These are phyloP conservation scores for Neolamprologus modestus DNA, from an alignment of 2,113 vertebrate genomes.

Conservation along the genomic window DNA sequence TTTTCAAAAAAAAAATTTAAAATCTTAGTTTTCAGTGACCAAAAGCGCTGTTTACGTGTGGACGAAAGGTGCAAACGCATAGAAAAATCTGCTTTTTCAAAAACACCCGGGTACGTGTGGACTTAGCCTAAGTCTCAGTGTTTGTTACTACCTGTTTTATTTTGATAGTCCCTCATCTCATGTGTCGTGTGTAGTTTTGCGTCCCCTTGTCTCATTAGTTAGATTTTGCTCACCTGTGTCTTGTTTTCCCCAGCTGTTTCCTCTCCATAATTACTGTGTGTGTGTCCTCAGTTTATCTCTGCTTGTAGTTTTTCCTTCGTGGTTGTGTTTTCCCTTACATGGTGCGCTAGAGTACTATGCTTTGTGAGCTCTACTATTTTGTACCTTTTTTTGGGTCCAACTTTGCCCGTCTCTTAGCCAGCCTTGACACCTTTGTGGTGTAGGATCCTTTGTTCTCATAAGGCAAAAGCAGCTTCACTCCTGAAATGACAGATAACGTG, in stretches of 20 bases:
- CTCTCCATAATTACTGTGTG: background rate
- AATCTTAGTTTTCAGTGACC: too few species aligned
- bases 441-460: background rate
- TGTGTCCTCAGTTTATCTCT: background rate
- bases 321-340: background rate
- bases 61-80: too few species aligned
- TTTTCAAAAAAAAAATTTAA: too few species aligned
- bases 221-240: background rate
- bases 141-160: background rate
- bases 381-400: background rate
- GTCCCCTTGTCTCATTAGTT: background rate
- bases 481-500: background rate
- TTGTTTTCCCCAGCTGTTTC: background rate
- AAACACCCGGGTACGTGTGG: too few species aligned
- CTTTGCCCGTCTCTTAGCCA: background rate
- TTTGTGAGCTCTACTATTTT: background rate
- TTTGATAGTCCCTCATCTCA: background rate
- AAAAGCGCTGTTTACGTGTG: too few species aligned
- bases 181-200: background rate
- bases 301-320: background rate
- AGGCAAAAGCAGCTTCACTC: background rate
- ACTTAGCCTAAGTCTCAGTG: background rate
- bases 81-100: too few species aligned
- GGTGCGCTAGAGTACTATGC: rapidly evolving
- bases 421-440: background rate